Percentiles rank a stretch among this genome's conserved stretches.
phyloP scores from a whole-genome alignment of 2,113 vertebrate species.

The Arenaria interpres region DNA sequence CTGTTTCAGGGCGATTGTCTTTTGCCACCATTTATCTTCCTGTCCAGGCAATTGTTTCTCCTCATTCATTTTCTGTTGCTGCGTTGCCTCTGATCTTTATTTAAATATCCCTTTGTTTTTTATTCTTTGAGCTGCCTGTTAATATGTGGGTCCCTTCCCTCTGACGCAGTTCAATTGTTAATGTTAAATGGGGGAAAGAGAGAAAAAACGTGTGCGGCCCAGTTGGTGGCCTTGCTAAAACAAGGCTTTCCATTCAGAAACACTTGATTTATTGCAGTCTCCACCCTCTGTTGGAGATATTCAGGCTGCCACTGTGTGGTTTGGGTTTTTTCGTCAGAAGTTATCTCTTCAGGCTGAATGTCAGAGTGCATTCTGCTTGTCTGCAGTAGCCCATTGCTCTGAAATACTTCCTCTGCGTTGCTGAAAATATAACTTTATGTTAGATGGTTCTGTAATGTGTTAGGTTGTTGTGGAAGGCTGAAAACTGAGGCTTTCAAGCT shows the following conservation, averaged over 20 bases:
- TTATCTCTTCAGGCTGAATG: neutral
- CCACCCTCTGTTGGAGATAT: rapidly evolving
- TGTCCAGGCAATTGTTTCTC: neutral
- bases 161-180: neutral
- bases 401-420: neutral
- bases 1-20: neutral
- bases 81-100: neutral
- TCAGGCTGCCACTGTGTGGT: neutral
- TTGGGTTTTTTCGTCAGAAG: neutral
- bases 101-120: neutral
- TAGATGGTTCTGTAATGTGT: neutral
- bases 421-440: neutral
- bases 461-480: neutral
- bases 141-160: neutral
- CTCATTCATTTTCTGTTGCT: neutral
- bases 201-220: neutral
- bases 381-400: neutral
- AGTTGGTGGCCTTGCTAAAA: neutral
- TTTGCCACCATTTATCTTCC: neutral
- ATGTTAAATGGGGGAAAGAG: neutral
- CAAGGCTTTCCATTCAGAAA: neutral
- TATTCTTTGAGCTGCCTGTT: neutral
- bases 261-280: neutral
- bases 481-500: neutral
- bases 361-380: neutral